Percentiles rank a stretch among this genome's conserved stretches.
Conservation (phyloP, 2,113 vertebrate species). For the Kryptolebias marmoratus region DNA sequence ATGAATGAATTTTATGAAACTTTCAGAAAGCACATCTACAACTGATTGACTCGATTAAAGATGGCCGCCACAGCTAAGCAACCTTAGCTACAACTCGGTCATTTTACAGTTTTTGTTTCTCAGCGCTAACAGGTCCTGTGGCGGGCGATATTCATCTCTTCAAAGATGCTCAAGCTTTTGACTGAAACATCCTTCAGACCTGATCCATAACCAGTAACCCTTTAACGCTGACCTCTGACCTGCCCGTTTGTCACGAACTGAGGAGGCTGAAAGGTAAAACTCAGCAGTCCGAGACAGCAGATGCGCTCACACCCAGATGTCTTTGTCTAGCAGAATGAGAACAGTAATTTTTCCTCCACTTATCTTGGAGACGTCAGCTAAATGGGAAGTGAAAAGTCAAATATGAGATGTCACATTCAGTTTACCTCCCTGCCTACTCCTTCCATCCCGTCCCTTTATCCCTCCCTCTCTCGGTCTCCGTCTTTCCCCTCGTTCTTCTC, state of each 20-base stretch:
- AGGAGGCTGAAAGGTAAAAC: slow-evolving; percentile 19
- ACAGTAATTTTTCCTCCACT: slow-evolving; percentile 72
- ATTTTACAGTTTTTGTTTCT: too few relatives aligned
- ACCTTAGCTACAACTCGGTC: too few relatives aligned
- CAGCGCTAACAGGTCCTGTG: too few relatives aligned
- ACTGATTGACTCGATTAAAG: too few relatives aligned
- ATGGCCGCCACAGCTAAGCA: too few relatives aligned
- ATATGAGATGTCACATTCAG: slow-evolving; percentile 78
- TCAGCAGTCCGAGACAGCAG: slow-evolving; percentile 49
- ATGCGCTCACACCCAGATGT: slow-evolving; percentile 30
- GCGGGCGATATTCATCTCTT: too few relatives aligned
- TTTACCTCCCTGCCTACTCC: slow-evolving; percentile 69
- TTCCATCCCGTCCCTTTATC: slow-evolving; percentile 7
- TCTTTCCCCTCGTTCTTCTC: slow-evolving; percentile 31
- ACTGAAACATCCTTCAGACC: too few relatives aligned
- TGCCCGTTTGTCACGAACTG: slow-evolving; percentile 21
- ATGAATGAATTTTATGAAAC: too few relatives aligned
- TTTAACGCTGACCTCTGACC: neutral
- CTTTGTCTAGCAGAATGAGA: slow-evolving; percentile 69
- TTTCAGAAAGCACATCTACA: too few relatives aligned
- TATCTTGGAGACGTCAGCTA: slow-evolving; percentile 66
- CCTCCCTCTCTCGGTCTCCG: slow-evolving; percentile 10
- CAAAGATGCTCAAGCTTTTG: too few relatives aligned
- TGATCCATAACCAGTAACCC: too few relatives aligned
- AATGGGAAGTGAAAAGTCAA: slow-evolving; percentile 79